Evolutionary conservation across 2,888 invertebrate species (phyloP).

Genomic region (Epicampocera succincta): DNA sequence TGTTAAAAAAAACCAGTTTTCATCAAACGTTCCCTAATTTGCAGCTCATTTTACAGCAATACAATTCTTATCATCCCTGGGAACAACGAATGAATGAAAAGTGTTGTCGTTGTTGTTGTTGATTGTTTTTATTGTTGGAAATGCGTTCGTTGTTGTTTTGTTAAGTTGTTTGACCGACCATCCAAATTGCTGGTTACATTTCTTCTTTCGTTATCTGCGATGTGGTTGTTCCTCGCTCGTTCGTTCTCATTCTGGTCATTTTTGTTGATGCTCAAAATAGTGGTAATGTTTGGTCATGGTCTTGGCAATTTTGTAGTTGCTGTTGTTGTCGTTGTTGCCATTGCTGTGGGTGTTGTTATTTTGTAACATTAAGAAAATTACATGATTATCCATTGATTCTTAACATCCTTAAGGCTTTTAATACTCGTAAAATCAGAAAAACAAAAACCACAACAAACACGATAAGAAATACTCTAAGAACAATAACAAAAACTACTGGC

Average conservation of each 20-base stretch:
- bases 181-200: conserved; percentile 21
- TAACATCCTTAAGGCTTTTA: conserved; percentile 69
- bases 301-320: conserved; percentile 44
- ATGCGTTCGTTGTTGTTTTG: conserved; percentile 41
- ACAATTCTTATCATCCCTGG: neutral
- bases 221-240: conserved; percentile 27
- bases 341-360: conserved; percentile 64
- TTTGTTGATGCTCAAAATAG: conserved; percentile 24
- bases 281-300: conserved; percentile 32
- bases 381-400: conserved; percentile 72
- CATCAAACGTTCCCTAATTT: too few species aligned
- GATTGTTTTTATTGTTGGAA: conserved; percentile 14
- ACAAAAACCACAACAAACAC: conserved; percentile 18
- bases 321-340: conserved; percentile 48
- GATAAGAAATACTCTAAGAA: conserved; percentile 40
- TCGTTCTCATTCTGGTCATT: conserved; percentile 11
- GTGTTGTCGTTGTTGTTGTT: conserved; percentile 28
- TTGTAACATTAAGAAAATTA: conserved; percentile 71
- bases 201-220: conserved; percentile 23
- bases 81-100: conserved; percentile 24
- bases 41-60: too few species aligned
- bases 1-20: too few species aligned
- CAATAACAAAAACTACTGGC: conserved; percentile 1
- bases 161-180: conserved; percentile 50
- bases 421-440: conserved; percentile 52